phyloP scores from a whole-genome alignment of 2,888 invertebrate genomes.

The Teleogryllus oceanicus region DNA sequence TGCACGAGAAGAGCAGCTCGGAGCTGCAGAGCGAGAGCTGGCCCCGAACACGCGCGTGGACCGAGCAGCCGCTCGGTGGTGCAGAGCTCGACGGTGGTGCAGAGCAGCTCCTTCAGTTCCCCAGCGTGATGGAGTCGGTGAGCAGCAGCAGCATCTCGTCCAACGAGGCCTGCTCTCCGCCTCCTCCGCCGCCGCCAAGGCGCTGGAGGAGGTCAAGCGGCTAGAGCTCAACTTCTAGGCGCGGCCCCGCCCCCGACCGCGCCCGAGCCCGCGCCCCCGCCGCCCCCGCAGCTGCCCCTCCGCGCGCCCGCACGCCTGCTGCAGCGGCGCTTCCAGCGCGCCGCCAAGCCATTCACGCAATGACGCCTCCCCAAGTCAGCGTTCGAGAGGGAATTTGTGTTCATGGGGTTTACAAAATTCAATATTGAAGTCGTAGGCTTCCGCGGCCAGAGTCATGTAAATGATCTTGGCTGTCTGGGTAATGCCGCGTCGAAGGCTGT shows the following conservation, averaged over 20 bases:
- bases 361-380: no score
- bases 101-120: conserved; percentile 39
- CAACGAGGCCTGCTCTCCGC: conserved; percentile 28
- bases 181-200: conserved; percentile 27
- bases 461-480: no score
- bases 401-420: no score
- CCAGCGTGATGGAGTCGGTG: conserved; percentile 32
- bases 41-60: conserved; percentile 32
- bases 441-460: no score
- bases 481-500: no score
- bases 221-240: conserved; percentile 30
- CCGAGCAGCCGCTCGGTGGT: neutral
- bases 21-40: conserved; percentile 46
- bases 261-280: neutral
- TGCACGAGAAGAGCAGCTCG: conserved; percentile 46
- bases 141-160: conserved; percentile 27
- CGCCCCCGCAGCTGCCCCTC: neutral
- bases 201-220: conserved; percentile 33
- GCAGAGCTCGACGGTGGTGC: neutral
- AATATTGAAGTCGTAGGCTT: no score
- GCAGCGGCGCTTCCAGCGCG: no score
- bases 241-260: neutral
- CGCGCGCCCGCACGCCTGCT: neutral
- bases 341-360: no score
- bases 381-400: no score